Base-by-base conservation (phyloP, 2,113 vertebrate genomes). In the Polypterus senegalus region DNA sequence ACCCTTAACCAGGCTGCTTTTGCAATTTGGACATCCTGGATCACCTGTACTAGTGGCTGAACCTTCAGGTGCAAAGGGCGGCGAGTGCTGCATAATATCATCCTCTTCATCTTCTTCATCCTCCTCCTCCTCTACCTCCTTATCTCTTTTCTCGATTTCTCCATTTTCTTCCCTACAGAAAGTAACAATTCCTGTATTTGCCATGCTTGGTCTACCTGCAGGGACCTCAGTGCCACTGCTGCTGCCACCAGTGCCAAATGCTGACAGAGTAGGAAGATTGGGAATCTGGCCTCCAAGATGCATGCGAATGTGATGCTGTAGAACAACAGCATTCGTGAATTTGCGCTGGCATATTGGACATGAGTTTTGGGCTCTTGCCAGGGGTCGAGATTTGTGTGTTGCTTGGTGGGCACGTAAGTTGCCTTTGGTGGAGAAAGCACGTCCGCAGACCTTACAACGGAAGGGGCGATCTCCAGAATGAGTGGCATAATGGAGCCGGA, bases 341-440 rank as follows among this genome's bases (percentile, higher is more conserved):
- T 92, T 93, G 61, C 91, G 91, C 60, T 92, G 91, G 75, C 92
- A 96, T 62, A 96, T 83, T 0, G 92, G 92, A 69, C 92, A 96
- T 58, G 92, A 96, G 82, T 94, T 92, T 51, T 90, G 79, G 10
- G 88, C 86, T 3, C 90, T 86, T 64, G 87, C 76, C 1, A 88
- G 81, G 1, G 91, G 87, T 48, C 89, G 89, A n/a, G 89, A 79
- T 10, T 90, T 89, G 73, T 94, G 91, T 57, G 87, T 91, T 67
- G 90, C 91, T 3, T 91, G 79, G 72, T 93, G 92, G 6, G 91
- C 89, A 7, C 91, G 83, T 6, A 96, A 85, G 69, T 92, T 93
- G 4, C 91, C 89, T 54, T 92, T 87, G 5, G 91, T 95, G 63
- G 92, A 92, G 66, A 94, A 95, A 53, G 88, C 91, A 10, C 92